A percentile compares a stretch with the other conserved stretches of the same genome.
phyloP scores from a whole-genome alignment of 2,113 vertebrate genomes.

The Leuciscus idus region DNA sequence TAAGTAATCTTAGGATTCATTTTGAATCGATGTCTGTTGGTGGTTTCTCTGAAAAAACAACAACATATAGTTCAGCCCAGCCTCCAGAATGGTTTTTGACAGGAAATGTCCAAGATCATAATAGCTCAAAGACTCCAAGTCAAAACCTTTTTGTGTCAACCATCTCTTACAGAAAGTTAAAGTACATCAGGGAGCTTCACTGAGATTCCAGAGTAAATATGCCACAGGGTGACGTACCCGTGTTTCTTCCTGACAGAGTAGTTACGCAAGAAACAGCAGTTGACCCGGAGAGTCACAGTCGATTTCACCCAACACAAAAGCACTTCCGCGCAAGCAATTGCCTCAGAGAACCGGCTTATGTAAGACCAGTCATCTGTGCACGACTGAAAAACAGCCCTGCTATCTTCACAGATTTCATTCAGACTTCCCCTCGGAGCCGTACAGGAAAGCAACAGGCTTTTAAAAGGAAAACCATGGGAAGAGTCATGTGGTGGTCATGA shows the following conservation, averaged over 20 bases:
- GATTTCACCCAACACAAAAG: conserved; percentile 57
- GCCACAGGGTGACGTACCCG: not conserved
- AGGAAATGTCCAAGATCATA: not conserved
- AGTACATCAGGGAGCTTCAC: conserved; percentile 53
- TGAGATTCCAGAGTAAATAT: not conserved
- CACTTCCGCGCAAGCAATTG: conserved; percentile 63
- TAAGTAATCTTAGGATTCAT: not conserved
- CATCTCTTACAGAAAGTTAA: conserved; percentile 62
- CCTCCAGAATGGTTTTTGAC: not conserved
- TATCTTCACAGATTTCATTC: conserved; percentile 12
- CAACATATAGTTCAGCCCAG: not conserved
- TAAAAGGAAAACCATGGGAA: not conserved
- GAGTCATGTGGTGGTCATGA: conserved; percentile 7
- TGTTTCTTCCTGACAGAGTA: conserved; percentile 25
- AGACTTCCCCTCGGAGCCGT: not conserved
- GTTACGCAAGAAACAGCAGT: conserved; percentile 17
- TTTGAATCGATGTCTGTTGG: not conserved
- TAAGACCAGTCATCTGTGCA: conserved; percentile 52
- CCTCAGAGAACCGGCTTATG: conserved; percentile 53
- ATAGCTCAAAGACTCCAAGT: not conserved
- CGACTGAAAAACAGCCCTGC: conserved; percentile 14
- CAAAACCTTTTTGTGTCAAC: not conserved
- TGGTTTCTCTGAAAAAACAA: not conserved
- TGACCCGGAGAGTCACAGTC: conserved; percentile 34
- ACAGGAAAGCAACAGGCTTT: conserved; percentile 3